phyloP scores from a whole-genome alignment of 2,113 vertebrate species.

The Cynoglossus semilaevis region DNA sequence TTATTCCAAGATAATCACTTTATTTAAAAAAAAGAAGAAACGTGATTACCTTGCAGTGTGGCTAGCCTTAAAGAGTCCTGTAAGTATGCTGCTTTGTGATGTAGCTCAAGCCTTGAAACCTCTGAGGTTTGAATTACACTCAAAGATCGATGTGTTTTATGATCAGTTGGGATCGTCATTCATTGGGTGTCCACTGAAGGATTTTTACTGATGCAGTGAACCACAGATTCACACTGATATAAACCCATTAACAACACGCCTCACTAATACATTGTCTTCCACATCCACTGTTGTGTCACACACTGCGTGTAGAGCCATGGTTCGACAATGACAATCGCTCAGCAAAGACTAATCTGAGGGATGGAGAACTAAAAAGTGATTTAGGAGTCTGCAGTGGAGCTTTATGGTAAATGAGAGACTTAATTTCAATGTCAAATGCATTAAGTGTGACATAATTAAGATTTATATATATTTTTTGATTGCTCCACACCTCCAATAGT shows the following conservation, averaged over 20 bases:
- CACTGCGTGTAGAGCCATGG: too few species aligned
- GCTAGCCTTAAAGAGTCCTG: too few species aligned
- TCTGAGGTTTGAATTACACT: not conserved
- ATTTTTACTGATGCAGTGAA: conserved; percentile 4
- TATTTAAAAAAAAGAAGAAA: too few species aligned
- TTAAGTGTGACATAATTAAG: too few species aligned
- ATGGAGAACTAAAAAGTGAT: not conserved
- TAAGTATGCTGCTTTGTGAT: too few species aligned
- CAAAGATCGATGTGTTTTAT: not conserved
- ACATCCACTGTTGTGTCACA: too few species aligned
- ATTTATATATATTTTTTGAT: too few species aligned
- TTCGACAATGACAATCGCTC: too few species aligned
- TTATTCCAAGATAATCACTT: too few species aligned
- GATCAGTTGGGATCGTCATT: not conserved
- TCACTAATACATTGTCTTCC: not conserved
- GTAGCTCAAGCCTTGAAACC: too few species aligned
- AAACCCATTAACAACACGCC: not conserved
- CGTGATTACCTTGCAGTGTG: too few species aligned
- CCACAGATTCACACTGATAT: not conserved
- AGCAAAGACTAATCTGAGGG: not conserved
- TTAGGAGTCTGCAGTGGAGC: not conserved
- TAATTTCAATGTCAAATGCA: too few species aligned
- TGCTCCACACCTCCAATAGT: not conserved
- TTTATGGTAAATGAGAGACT: not conserved
- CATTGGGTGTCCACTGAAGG: not conserved